Percentiles rank a stretch among this genome's conserved stretches.
phyloP scores from a whole-genome alignment of 1,140 invertebrate genomes.

The Centruroides vittatus region DNA sequence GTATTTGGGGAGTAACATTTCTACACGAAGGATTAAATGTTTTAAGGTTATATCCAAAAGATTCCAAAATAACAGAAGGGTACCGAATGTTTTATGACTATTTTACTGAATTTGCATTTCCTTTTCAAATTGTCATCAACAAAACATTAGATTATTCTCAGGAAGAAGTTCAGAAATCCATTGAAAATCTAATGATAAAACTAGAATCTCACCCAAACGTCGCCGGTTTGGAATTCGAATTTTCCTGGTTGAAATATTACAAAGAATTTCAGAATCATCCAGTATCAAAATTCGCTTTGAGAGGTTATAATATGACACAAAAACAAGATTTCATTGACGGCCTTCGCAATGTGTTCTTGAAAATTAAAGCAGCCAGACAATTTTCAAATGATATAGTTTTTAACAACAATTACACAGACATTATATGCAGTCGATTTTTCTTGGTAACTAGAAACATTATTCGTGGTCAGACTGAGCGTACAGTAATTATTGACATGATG shows the following conservation, averaged over 20 bases:
- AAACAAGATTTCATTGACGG: constrained; percentile 58
- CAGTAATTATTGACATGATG: constrained; percentile 67
- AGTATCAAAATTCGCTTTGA: constrained; percentile 39
- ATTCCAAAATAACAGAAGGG: constrained; percentile 76
- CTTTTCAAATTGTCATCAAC: constrained; percentile 68
- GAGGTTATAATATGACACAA: constrained; percentile 55
- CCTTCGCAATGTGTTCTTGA: constrained; percentile 45
- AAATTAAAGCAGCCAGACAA: constrained; percentile 32
- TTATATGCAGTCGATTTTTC: constrained; percentile 66
- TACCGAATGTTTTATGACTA: constrained; percentile 76
- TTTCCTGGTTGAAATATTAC: constrained; percentile 79
- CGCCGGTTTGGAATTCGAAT: constrained; percentile 49
- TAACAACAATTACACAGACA: constrained; percentile 50
- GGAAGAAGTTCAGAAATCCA: constrained; percentile 51
- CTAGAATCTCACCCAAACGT: constrained; percentile 71
- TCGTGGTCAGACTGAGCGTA: constrained; percentile 74
- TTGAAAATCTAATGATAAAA: constrained; percentile 61
- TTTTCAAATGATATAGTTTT: constrained; percentile 73
- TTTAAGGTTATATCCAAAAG: constrained; percentile 63
- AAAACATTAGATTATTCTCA: constrained; percentile 75
- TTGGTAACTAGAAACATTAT: constrained; percentile 79
- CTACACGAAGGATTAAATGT: constrained; percentile 78
- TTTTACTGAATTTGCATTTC: constrained; percentile 77
- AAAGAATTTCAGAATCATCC: constrained; percentile 57
- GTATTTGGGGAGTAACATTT: constrained; percentile 70